Conservation (phyloP, 2,888 invertebrate genomes). For the Ernsta delagoae region DNA sequence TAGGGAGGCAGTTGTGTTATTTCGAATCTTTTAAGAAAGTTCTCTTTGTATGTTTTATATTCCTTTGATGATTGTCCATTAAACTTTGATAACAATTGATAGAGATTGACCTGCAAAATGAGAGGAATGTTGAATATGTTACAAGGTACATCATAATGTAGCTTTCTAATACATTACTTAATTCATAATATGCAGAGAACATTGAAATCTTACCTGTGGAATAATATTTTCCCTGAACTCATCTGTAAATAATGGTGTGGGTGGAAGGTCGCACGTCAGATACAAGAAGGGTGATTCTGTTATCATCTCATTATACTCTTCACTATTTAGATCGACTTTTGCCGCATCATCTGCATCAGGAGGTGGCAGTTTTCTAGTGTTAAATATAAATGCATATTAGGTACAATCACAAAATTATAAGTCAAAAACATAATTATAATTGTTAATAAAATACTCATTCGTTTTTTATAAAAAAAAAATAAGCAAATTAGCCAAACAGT, state of each 20-base stretch:
- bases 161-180: background rate
- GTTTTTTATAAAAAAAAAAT: too few relatives aligned
- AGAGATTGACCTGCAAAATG: slow-evolving; percentile 92
- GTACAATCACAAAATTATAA: too few relatives aligned
- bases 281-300: slow-evolving; percentile 98
- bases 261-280: slow-evolving; percentile 98
- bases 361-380: slow-evolving; percentile 93
- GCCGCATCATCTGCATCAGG: slow-evolving; percentile 96
- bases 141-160: background rate
- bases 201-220: slow-evolving; percentile 89
- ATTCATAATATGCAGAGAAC: background rate
- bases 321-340: slow-evolving; percentile 91
- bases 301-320: slow-evolving; percentile 94
- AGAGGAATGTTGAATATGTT: background rate
- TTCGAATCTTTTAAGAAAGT: slow-evolving; percentile 98
- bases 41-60: slow-evolving; percentile 99
- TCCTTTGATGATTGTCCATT: slow-evolving; percentile 98
- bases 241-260: slow-evolving; percentile 98
- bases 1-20: slow-evolving; percentile 97
- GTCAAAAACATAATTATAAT: too few relatives aligned
- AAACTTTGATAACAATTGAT: slow-evolving; percentile 97
- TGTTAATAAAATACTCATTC: too few relatives aligned
- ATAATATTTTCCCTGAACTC: slow-evolving; percentile 99
- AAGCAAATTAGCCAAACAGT: too few relatives aligned
- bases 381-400: slow-evolving; percentile 4